Evolutionary conservation across 2,113 vertebrate species (phyloP), one percentile per base, ranked within the genome.

Genomic region (Spheniscus mendiculus): DNA sequence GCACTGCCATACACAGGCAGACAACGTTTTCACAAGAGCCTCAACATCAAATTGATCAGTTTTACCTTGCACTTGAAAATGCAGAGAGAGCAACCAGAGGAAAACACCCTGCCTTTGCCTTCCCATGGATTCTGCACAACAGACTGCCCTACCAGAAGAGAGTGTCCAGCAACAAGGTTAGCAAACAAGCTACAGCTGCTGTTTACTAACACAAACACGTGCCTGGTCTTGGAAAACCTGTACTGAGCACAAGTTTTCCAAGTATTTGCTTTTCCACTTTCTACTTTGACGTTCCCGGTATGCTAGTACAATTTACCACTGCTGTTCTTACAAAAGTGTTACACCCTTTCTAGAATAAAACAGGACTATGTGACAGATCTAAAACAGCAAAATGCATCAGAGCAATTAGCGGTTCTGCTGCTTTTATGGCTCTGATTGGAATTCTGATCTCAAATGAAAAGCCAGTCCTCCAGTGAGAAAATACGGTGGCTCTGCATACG

Each of bases 361-460:
- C 17, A 9, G 38, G 42, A 74, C 71, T 85, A 0, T 36, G 73
- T 92, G 85, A 62, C 63, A 83, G 79, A 83, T 71, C 85, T 53
- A 70, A 92, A 90, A 1, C 74, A 86, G 95, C 18, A 7, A 77
- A 95, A 88, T 66, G 90, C 83, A 93, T 71, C 95, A 53, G 82
- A 83, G 93, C 88, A 95, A 95, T 95, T 95, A 97, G 89, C 3
- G 1, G 89, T 62, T 95, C 50, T 94, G 84, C 58, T 83, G 84
- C 89, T 90, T 93, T 96, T 79, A 62, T 40, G 74, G 71, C 89
- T 88, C 81, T 89, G 89, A 87, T 79, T 94, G 84, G 84, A 93
- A 93, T 85, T 59, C 84, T 63, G 78, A 21, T 53, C 87, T 73
- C 56, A 45, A 38, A 62, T 3, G 6, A 45, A 74, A 30, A 62